These are phyloP conservation scores for Mystacornis crossleyi DNA, from an alignment of 2,113 vertebrate genomes.

Conservation along the genomic window DNA sequence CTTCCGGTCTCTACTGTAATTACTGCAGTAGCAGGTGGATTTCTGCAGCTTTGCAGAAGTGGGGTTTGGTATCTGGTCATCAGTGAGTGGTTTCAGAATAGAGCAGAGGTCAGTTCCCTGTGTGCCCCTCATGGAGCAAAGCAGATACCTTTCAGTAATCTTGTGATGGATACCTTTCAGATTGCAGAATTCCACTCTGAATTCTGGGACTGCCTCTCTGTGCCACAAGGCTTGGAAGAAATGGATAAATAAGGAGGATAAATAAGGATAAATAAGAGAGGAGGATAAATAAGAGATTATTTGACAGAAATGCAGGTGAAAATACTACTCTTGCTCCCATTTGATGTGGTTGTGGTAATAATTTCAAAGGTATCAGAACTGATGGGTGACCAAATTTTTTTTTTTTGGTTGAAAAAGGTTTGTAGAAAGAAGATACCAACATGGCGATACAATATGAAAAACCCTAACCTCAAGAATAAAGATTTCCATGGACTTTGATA, in stretches of 20 bases:
- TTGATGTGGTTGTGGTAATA: background rate
- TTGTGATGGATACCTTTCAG: background rate
- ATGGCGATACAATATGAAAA: background rate
- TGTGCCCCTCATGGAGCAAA: background rate
- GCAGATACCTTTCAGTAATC: background rate
- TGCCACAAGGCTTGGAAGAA: background rate
- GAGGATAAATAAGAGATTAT: background rate
- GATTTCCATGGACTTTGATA: background rate
- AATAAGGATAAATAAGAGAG: background rate
- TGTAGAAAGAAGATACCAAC: background rate
- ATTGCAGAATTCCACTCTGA: background rate
- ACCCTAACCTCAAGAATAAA: background rate
- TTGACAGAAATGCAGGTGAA: background rate
- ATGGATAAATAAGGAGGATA: background rate
- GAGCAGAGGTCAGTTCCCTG: rapidly evolving
- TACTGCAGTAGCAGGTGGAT: background rate
- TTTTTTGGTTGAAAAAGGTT: background rate
- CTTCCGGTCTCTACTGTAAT: background rate
- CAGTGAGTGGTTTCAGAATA: background rate
- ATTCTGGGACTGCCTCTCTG: background rate
- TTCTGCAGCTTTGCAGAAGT: background rate
- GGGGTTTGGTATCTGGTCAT: background rate
- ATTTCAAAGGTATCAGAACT: background rate
- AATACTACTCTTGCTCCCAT: background rate
- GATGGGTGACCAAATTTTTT: background rate